Evolutionary conservation across 2,888 invertebrate species (phyloP), one percentile per base, ranked within the genome.

Genomic region (Drosophila paranaensis): DNA sequence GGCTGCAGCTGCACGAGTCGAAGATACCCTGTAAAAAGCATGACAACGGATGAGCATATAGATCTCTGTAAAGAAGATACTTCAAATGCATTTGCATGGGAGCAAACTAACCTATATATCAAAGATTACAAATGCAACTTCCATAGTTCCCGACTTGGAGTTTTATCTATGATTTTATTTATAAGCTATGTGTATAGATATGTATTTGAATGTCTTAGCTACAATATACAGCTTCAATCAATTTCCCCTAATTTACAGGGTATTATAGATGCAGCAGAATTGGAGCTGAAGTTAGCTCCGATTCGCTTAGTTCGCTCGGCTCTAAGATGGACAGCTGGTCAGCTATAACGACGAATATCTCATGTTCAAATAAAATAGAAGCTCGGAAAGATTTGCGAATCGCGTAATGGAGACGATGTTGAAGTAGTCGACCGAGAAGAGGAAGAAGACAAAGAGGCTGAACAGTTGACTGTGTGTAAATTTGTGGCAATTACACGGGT

Each of bases 401-500:
- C 60, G 70, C 62, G 77, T 71, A 77, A 79, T 79, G 65, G 67
- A 70, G 67, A 74, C 62, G 74, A 54, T 51, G 77, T 46, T 60
- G 37, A 6, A 42, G 71, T 55, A 53, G 67, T 43, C 16, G 6
- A 50, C 50, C 16, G 8, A 51, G 20, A 11, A 51, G 51, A 20
- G 20, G 20, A 51, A 20, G 25, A 37, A 35, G 53, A 39, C 14
- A 6, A 14, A 39, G 40, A 54, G 20, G 60, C 51, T 54, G 42
- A 55, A 43, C 39, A 60, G 73, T 71, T 72, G 78, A 76, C 76
- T 81, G 65, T 81, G 80, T 53, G 53, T 78, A 81, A 76, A 81
- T 81, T 81, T 81, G 81, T 69, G 74, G 79, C 80, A 81, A 80
- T 80, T 80, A 80, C 81, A 81, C 64, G 76, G 79, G 51, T 53